These are phyloP conservation scores for Zonitis immaculata DNA, from an alignment of 2,888 invertebrate genomes.

Conservation along the genomic window DNA sequence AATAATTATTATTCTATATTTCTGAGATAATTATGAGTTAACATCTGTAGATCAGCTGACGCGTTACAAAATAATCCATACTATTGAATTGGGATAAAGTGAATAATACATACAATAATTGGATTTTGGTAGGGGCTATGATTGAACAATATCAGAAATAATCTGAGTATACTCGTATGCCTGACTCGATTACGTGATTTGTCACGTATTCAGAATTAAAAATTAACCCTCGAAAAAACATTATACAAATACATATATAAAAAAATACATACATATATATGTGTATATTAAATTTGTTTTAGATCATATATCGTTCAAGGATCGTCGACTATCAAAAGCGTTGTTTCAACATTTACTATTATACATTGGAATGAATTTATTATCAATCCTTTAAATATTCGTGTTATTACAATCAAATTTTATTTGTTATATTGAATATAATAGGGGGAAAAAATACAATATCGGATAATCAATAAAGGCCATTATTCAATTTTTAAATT, in stretches of 20 bases:
- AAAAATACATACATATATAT: background rate
- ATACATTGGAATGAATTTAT: constrained; percentile 11
- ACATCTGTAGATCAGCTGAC: constrained; percentile 28
- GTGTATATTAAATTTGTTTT: constrained; percentile 23
- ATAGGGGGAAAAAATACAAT: background rate
- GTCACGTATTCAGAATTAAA: constrained; percentile 29
- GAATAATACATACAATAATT: constrained; percentile 29
- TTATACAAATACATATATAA: background rate
- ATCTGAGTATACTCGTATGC: constrained; percentile 25
- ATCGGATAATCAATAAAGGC: background rate
- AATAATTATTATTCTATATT: constrained; percentile 30
- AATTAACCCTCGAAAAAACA: constrained; percentile 13
- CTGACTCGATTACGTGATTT: constrained; percentile 24
- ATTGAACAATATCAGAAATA: constrained; percentile 25
- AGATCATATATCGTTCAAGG: constrained; percentile 5
- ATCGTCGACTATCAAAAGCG: constrained; percentile 1
- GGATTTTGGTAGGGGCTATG: constrained; percentile 22
- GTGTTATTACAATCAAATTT: background rate
- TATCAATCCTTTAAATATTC: background rate
- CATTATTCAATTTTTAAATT: constrained; percentile 1
- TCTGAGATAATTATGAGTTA: constrained; percentile 27
- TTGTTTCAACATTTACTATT: constrained; percentile 12
- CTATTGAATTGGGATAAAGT: constrained; percentile 25
- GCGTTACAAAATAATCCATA: constrained; percentile 23
- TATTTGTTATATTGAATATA: background rate